Percentiles rank a stretch among this genome's conserved stretches.
These are phyloP conservation scores for Crematogaster levior DNA, from an alignment of 2,888 invertebrate genomes.

Conservation along the genomic window DNA sequence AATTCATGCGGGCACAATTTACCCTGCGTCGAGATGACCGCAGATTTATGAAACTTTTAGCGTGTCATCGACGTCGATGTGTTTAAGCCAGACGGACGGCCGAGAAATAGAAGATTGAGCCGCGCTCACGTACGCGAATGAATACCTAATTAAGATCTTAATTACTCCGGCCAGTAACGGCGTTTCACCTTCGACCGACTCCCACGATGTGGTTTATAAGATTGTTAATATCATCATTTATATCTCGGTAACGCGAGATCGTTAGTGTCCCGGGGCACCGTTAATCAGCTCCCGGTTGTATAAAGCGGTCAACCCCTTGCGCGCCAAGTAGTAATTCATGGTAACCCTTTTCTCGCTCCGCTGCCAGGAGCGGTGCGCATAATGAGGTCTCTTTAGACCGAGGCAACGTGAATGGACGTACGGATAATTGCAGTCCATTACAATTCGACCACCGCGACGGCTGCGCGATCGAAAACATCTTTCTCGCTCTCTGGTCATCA, in stretches of 20 bases:
- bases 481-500: slow-evolving; percentile 36
- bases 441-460: slow-evolving; percentile 53
- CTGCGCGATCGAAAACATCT: slow-evolving; percentile 46
- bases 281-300: slow-evolving; percentile 72
- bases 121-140: slow-evolving; percentile 73
- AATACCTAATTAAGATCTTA: slow-evolving; percentile 84
- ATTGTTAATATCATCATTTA: slow-evolving; percentile 81
- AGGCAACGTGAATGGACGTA: slow-evolving; percentile 45
- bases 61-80: slow-evolving; percentile 55
- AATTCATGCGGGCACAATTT: slow-evolving; percentile 46
- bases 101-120: slow-evolving; percentile 61
- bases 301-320: slow-evolving; percentile 67
- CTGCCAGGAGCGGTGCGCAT: slow-evolving; percentile 49
- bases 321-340: slow-evolving; percentile 57
- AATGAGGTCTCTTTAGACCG: slow-evolving; percentile 55
- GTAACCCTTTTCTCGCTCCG: slow-evolving; percentile 67
- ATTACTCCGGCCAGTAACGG: slow-evolving; percentile 77
- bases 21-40: slow-evolving; percentile 42
- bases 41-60: slow-evolving; percentile 62
- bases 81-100: slow-evolving; percentile 29
- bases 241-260: slow-evolving; percentile 75
- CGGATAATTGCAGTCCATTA: slow-evolving; percentile 53
- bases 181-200: slow-evolving; percentile 80
- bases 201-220: slow-evolving; percentile 81
- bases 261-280: slow-evolving; percentile 72